Base-by-base conservation (phyloP, 1,140 invertebrate species). In the Hypothenemus hampei region DNA sequence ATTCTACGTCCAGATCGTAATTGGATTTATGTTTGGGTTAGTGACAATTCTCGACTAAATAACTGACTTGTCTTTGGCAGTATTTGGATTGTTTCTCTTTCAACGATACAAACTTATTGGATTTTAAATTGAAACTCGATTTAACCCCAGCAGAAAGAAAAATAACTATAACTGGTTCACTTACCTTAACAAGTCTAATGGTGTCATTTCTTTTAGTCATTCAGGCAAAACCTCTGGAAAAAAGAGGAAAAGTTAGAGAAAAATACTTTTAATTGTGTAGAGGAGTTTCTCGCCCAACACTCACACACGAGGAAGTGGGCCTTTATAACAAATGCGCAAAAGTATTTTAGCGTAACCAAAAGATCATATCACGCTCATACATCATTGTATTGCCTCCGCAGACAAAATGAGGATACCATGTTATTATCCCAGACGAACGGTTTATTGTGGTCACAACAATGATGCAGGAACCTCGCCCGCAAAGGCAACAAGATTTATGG, bases 11-110 rank as follows among this genome's bases (percentile, higher is more conserved):
- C n/a, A n/a, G n/a, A n/a, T 20, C 26, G 26, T 46, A 46, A 46
- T 46, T 46, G 44, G 44, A 46, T 46, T 46, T 46, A 29, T 46
- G 44, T 46, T 46, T 33, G 44, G 44, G 31, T 46, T 46, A 46
- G 44, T 19, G 44, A 46, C 44, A 46, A 29, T 33, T 5, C 24
- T 33, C 44, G 44, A 31, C 26, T 46, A 46, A 46, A 46, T 46
- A 46, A 46, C 33, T 46, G 44, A 18, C 24, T 46, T 46, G 44
- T 46, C 44, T 46, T 46, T 46, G 26, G 24, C 44, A 46, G 44
- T 29, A 31, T 33, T 46, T 46, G 16, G 39, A 40, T 40, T 46
- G 44, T 33, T 33, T 46, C 15, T 46, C 5, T 40, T 40, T 18
- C 10, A 40, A 23, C 39, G 39, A 40, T 19, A 18, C 39, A 2